phyloP scores from a whole-genome alignment of 2,113 vertebrate species.

The Gobius niger region DNA sequence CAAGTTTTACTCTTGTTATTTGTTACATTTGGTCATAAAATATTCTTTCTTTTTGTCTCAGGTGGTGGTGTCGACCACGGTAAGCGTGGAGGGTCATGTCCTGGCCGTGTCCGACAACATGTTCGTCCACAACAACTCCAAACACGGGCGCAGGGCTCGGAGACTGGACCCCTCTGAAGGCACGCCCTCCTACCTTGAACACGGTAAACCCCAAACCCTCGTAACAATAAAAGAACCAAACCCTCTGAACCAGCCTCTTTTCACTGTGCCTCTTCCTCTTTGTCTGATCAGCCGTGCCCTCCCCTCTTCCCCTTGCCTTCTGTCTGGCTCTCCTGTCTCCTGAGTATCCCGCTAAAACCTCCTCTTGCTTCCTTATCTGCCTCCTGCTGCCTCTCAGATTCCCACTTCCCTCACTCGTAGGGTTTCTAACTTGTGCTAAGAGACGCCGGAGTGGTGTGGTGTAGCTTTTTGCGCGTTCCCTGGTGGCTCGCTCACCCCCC shows the following conservation, averaged over 20 bases:
- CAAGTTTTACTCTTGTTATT: neutral
- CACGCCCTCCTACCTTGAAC: conserved; percentile 70
- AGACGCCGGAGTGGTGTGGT: conserved; percentile 61
- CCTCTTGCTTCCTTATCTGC: conserved; percentile 52
- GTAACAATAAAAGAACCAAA: conserved; percentile 19
- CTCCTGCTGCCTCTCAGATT: conserved; percentile 55
- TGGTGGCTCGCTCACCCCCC: conserved; percentile 61
- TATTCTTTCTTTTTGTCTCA: conserved; percentile 18
- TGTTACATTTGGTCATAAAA: neutral
- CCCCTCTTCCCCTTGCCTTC: conserved; percentile 8
- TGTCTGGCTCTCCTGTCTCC: conserved; percentile 51
- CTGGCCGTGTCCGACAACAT: conserved; percentile 96
- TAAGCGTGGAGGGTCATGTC: conserved; percentile 85
- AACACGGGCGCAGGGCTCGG: conserved; percentile 72
- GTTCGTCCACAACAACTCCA: conserved; percentile 98
- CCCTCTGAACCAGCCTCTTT: neutral
- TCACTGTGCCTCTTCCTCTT: conserved; percentile 22
- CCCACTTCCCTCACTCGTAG: conserved; percentile 62
- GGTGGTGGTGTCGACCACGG: conserved; percentile 76
- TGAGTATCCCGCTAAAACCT: conserved; percentile 54
- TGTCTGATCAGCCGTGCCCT: conserved; percentile 32
- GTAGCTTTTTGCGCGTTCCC: conserved; percentile 65
- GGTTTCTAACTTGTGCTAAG: conserved; percentile 60
- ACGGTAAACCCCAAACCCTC: conserved; percentile 52
- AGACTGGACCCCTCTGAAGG: conserved; percentile 72